Percentiles rank a stretch among this genome's conserved stretches.
phyloP scores from a whole-genome alignment of 2,113 vertebrate genomes.

The Cyanocitta stelleri region DNA sequence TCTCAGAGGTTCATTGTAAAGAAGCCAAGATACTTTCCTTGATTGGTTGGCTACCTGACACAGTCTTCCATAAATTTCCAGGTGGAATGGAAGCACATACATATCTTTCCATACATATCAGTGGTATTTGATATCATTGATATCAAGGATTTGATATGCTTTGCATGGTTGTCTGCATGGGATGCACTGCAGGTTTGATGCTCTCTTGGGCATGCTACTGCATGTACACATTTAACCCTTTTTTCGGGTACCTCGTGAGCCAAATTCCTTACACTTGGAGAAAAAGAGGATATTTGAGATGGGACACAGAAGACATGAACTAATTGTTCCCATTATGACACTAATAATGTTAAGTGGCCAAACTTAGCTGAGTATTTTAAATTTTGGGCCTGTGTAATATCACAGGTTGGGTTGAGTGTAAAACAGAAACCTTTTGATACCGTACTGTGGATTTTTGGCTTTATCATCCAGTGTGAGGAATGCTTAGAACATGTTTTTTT shows the following conservation, averaged over 20 bases:
- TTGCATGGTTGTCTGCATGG: not conserved
- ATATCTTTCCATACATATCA: not conserved
- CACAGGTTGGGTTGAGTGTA: not conserved
- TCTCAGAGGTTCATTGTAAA: not conserved
- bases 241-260: not conserved
- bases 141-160: not conserved
- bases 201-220: not conserved
- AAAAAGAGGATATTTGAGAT: not conserved
- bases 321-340: not conserved
- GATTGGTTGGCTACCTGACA: not conserved
- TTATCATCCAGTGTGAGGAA: not conserved
- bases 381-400: not conserved
- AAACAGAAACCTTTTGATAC: not conserved
- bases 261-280: not conserved
- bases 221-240: rapidly evolving
- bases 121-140: too few relatives aligned
- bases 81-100: not conserved
- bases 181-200: rapidly evolving
- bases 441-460: not conserved
- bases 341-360: not conserved
- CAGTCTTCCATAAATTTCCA: not conserved
- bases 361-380: not conserved
- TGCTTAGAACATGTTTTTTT: not conserved
- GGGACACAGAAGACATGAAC: not conserved
- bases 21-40: not conserved